Evolutionary conservation across 1,140 invertebrate genomes (phyloP).

Genomic region (Drosophila chauvacae): DNA sequence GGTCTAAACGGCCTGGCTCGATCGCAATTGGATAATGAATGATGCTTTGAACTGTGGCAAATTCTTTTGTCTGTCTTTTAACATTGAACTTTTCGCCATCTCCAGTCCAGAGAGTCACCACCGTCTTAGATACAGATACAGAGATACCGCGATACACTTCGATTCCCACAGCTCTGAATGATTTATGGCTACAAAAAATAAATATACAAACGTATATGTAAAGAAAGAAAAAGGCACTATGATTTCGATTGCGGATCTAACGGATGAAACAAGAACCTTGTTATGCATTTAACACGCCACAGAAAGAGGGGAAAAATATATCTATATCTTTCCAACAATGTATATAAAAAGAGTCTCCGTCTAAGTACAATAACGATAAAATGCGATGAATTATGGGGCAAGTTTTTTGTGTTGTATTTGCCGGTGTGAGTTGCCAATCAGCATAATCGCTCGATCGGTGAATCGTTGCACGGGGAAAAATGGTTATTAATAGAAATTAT

Average conservation of each 20-base stretch:
- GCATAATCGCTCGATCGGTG: slow-evolving; percentile 49
- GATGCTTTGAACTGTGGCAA: slow-evolving; percentile 80
- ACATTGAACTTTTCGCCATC: slow-evolving; percentile 78
- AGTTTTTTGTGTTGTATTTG: slow-evolving; percentile 60
- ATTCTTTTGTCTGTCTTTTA: slow-evolving; percentile 76
- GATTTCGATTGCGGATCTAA: slow-evolving; percentile 77
- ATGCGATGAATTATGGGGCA: slow-evolving; percentile 76
- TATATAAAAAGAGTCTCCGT: slow-evolving; percentile 50
- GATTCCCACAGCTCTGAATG: slow-evolving; percentile 80
- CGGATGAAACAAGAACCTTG: slow-evolving; percentile 82
- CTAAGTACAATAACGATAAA: slow-evolving; percentile 68
- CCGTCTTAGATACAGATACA: slow-evolving; percentile 53
- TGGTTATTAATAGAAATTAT: neutral
- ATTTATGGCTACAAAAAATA: slow-evolving; percentile 66
- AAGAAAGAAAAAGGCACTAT: slow-evolving; percentile 63
- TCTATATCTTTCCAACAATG: slow-evolving; percentile 15
- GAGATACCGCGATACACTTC: slow-evolving; percentile 44
- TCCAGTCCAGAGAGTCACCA: slow-evolving; percentile 38
- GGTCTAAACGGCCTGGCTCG: slow-evolving; percentile 42
- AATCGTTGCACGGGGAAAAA: slow-evolving; percentile 26
- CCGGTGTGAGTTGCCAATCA: slow-evolving; percentile 49
- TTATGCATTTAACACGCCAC: slow-evolving; percentile 78
- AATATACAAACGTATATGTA: slow-evolving; percentile 52
- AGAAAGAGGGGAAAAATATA: slow-evolving; percentile 20
- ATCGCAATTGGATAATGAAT: slow-evolving; percentile 76